These are phyloP conservation scores for Climacteris rufus DNA, from an alignment of 2,113 vertebrate genomes.

Conservation along the genomic window DNA sequence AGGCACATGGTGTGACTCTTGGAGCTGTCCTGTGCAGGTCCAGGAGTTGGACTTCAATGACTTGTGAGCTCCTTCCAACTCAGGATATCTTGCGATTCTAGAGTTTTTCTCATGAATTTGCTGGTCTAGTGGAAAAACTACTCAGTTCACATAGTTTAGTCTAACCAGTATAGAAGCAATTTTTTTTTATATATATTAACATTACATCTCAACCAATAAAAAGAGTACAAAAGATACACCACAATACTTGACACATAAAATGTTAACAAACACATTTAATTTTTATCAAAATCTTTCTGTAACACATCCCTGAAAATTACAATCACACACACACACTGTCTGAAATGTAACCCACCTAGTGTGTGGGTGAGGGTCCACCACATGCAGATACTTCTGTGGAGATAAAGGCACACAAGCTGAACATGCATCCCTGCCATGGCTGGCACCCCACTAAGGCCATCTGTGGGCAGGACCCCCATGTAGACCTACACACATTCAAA, in stretches of 20 bases:
- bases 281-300: not conserved
- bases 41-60: not conserved
- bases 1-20: not conserved
- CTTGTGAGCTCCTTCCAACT: not conserved
- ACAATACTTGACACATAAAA: not conserved
- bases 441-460: too few relatives aligned
- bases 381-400: not conserved
- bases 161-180: not conserved
- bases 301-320: not conserved
- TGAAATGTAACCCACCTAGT: not conserved
- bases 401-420: not conserved
- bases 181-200: not conserved
- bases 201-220: not conserved
- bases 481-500: accelerated
- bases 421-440: not conserved
- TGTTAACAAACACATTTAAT: not conserved
- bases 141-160: not conserved
- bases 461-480: not conserved
- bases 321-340: not conserved
- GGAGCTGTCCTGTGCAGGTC: too few relatives aligned
- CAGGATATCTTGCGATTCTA: not conserved
- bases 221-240: not conserved
- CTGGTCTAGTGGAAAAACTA: not conserved
- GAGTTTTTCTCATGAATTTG: not conserved
- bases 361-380: not conserved